These are phyloP conservation scores for Acanthacorydalis orientalis DNA, from an alignment of 2,888 invertebrate genomes.

Conservation along the genomic window DNA sequence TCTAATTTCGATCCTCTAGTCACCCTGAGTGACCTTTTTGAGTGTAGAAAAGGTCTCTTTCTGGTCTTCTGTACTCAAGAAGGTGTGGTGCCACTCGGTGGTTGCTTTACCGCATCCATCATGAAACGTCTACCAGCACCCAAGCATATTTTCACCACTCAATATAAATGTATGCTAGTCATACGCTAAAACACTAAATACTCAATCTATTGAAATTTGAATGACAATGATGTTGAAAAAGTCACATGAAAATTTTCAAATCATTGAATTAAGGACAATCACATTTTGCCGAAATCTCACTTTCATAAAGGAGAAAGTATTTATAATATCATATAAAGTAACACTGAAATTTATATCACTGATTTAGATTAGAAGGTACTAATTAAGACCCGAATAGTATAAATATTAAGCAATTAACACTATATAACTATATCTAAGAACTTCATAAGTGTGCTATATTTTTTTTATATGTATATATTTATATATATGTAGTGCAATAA, in stretches of 20 bases:
- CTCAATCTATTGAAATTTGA: background rate
- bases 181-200: background rate
- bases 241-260: background rate
- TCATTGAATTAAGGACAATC: background rate
- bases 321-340: conserved; percentile 1
- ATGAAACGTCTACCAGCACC: conserved; percentile 2
- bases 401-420: too few species aligned
- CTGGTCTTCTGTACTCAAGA: background rate
- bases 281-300: conserved; percentile 3
- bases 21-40: too few species aligned
- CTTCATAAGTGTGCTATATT: too few species aligned
- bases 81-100: background rate
- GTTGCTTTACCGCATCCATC: background rate
- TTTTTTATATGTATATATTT: too few species aligned
- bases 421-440: too few species aligned
- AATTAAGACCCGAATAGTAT: background rate
- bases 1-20: too few species aligned
- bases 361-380: conserved; percentile 1
- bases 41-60: too few species aligned
- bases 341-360: conserved; percentile 7
- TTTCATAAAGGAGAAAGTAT: background rate
- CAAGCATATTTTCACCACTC: background rate
- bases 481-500: too few species aligned
- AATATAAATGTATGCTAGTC: background rate
- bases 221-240: conserved; percentile 1